Evolutionary conservation across 2,888 invertebrate species (phyloP).

Genomic region (Thysanoteuthis rhombus): DNA sequence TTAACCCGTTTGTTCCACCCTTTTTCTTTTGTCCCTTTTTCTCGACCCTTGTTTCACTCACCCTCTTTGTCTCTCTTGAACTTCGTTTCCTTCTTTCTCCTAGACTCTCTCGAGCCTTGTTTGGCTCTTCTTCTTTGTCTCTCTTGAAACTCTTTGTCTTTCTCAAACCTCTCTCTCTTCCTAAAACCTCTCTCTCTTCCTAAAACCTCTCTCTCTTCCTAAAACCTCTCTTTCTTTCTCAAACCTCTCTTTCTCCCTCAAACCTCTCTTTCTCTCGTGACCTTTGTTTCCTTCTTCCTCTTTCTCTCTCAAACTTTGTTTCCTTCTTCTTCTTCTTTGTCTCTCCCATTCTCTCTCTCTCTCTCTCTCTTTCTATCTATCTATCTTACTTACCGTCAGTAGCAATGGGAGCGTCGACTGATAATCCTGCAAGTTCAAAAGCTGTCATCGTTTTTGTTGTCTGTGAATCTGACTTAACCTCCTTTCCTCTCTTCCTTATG

Average conservation of each 20-base stretch:
- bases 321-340: not conserved
- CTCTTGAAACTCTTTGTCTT: not conserved
- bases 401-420: not conserved
- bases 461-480: not conserved
- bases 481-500: not conserved
- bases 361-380: not conserved
- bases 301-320: not conserved
- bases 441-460: too few species aligned
- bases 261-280: not conserved
- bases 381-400: not conserved
- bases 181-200: not conserved
- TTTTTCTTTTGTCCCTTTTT: not conserved
- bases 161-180: not conserved
- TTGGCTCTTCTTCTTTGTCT: not conserved
- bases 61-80: not conserved
- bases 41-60: not conserved
- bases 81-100: not conserved
- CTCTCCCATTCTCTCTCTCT: not conserved
- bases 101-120: not conserved
- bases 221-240: not conserved
- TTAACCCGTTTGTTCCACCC: not conserved
- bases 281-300: not conserved
- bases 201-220: too few species aligned
- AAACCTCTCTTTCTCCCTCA: not conserved
- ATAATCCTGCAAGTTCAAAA: not conserved